A percentile compares a stretch with the other conserved stretches of the same genome.
phyloP scores from a whole-genome alignment of 2,888 invertebrate genomes.

The Nemotelus nigrinus region DNA sequence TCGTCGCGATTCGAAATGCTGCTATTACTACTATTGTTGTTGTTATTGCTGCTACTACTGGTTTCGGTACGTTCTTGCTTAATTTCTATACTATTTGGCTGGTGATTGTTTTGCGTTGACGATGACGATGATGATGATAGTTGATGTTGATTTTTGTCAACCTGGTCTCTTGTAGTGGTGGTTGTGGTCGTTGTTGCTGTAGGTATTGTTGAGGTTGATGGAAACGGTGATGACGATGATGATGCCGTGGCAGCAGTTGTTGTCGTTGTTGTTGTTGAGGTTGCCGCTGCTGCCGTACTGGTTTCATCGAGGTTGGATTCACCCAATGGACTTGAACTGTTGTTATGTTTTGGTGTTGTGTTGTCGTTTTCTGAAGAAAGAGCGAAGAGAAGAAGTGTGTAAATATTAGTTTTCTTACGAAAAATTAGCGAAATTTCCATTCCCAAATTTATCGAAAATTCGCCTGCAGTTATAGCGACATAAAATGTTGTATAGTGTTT shows the following conservation, averaged over 20 bases:
- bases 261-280: constrained; percentile 8
- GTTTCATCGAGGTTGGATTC: constrained; percentile 62
- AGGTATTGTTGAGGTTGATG: constrained; percentile 10
- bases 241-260: constrained; percentile 23
- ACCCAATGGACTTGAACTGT: constrained; percentile 67
- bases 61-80: constrained; percentile 75
- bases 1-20: constrained; percentile 71
- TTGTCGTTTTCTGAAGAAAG: constrained; percentile 65
- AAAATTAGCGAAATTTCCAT: too few species aligned
- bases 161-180: constrained; percentile 57
- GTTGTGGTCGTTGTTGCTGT: constrained; percentile 68
- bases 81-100: constrained; percentile 64
- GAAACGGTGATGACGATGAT: background rate
- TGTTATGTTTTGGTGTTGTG: constrained; percentile 70
- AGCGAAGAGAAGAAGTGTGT: constrained; percentile 1
- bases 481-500: too few species aligned
- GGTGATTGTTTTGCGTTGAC: constrained; percentile 48
- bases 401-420: background rate
- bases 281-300: constrained; percentile 14
- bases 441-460: too few species aligned
- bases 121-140: constrained; percentile 62
- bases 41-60: constrained; percentile 67
- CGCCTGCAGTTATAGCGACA: too few species aligned
- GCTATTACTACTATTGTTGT: constrained; percentile 52
- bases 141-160: constrained; percentile 33